Conservation (phyloP, 2,797 vertebrate species). For the Alca torda region DNA sequence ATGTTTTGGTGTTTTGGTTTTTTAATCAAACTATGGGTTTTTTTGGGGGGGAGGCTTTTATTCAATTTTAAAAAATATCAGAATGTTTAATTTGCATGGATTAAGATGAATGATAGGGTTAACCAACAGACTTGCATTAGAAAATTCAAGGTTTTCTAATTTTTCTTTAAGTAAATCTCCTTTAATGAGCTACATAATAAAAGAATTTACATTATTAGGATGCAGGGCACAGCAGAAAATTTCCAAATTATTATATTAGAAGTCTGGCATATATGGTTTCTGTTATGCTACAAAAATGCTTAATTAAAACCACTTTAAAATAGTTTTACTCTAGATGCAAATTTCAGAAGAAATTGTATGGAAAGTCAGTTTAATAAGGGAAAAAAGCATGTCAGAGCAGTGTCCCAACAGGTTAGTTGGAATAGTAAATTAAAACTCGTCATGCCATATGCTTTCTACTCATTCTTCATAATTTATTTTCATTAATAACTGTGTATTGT, state of each 20-base stretch:
- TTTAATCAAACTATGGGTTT: background rate
- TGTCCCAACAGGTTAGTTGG: background rate
- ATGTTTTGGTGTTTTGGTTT: background rate
- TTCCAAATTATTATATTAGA: slow-evolving; percentile 7
- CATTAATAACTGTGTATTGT: background rate
- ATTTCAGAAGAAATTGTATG: background rate
- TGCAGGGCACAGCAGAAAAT: background rate
- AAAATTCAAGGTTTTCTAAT: slow-evolving; percentile 57
- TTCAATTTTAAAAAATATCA: background rate
- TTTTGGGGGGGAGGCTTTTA: background rate
- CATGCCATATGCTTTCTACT: background rate
- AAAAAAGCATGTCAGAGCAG: background rate
- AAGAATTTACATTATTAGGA: slow-evolving; percentile 32
- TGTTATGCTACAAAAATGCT: background rate
- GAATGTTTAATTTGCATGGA: background rate
- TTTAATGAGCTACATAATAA: slow-evolving; percentile 34
- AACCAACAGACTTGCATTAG: slow-evolving; percentile 17
- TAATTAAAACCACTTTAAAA: background rate
- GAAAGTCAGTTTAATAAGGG: background rate
- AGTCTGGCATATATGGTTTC: background rate
- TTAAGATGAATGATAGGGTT: slow-evolving; percentile 31
- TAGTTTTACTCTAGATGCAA: background rate
- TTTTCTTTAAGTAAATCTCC: slow-evolving; percentile 31
- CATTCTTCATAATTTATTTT: slow-evolving; percentile 10
- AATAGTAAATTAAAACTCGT: background rate